These are phyloP conservation scores for Coregonus clupeaformis DNA, from an alignment of 2,113 vertebrate genomes.

Conservation along the genomic window DNA sequence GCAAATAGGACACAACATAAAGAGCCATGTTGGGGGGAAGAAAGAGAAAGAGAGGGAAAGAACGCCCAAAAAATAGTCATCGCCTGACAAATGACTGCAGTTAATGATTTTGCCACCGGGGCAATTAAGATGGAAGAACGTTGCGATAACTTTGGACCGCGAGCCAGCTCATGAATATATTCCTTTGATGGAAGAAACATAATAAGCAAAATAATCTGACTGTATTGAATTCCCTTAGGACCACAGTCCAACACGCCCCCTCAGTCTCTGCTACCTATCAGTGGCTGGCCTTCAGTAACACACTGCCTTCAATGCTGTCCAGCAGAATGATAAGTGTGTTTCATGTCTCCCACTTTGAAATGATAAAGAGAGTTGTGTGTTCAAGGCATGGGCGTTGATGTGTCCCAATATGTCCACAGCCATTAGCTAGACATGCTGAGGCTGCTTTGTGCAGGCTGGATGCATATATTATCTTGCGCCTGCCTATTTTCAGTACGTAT, in stretches of 20 bases:
- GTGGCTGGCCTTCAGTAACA: conserved; percentile 5
- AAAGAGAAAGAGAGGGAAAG: not conserved
- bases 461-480: not conserved
- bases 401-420: not conserved
- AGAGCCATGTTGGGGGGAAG: conserved; percentile 21
- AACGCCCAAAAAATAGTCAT: not conserved
- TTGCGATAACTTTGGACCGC: conserved; percentile 4
- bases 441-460: not conserved
- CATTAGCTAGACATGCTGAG: not conserved
- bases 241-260: not conserved
- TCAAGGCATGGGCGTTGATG: not conserved
- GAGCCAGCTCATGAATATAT: conserved; percentile 27
- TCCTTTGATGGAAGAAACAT: conserved; percentile 31
- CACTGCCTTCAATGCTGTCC: conserved; percentile 7
- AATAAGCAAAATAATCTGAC: conserved; percentile 34
- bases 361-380: not conserved
- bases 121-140: conserved; percentile 32
- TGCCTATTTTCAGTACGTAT: not conserved
- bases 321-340: conserved; percentile 12
- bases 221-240: conserved; percentile 43
- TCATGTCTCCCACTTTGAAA: conserved; percentile 1
- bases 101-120: conserved; percentile 20
- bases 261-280: not conserved
- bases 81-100: conserved; percentile 25
- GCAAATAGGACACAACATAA: conserved; percentile 35